These are phyloP conservation scores for Rissa tridactyla DNA, from an alignment of 2,113 vertebrate genomes.

Conservation along the genomic window DNA sequence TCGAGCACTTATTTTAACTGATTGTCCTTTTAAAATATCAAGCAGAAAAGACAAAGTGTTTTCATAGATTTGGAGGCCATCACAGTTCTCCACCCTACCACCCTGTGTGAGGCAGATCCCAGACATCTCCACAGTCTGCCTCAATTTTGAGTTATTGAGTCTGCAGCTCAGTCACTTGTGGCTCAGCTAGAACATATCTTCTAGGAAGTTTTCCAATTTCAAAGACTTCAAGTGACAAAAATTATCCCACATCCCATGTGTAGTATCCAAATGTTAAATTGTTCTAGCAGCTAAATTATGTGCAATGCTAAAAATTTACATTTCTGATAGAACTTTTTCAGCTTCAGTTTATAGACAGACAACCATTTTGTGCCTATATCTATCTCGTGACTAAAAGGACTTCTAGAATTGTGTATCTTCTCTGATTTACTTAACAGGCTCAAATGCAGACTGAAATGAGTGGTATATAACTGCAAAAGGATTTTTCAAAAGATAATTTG, in stretches of 20 bases:
- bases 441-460: neutral
- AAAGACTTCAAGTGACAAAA: slow-evolving; percentile 54
- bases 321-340: slow-evolving; percentile 31
- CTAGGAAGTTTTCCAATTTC: slow-evolving; percentile 57
- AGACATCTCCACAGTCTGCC: neutral
- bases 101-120: neutral
- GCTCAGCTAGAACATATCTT: slow-evolving; percentile 30
- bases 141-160: slow-evolving; percentile 20
- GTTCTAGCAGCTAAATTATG: slow-evolving; percentile 48
- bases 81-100: neutral
- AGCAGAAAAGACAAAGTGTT: neutral
- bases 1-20: neutral
- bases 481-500: neutral
- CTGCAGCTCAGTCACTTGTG: slow-evolving; percentile 30
- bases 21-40: neutral
- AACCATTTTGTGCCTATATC: neutral
- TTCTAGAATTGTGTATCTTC: neutral
- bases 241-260: slow-evolving; percentile 47
- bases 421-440: neutral
- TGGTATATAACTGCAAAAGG: neutral
- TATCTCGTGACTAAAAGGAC: neutral
- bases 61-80: neutral
- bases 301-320: slow-evolving; percentile 39
- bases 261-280: slow-evolving; percentile 49
- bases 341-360: slow-evolving; percentile 12